Conservation (phyloP, 2,888 invertebrate genomes). For the Dastarcus helophoroides region DNA sequence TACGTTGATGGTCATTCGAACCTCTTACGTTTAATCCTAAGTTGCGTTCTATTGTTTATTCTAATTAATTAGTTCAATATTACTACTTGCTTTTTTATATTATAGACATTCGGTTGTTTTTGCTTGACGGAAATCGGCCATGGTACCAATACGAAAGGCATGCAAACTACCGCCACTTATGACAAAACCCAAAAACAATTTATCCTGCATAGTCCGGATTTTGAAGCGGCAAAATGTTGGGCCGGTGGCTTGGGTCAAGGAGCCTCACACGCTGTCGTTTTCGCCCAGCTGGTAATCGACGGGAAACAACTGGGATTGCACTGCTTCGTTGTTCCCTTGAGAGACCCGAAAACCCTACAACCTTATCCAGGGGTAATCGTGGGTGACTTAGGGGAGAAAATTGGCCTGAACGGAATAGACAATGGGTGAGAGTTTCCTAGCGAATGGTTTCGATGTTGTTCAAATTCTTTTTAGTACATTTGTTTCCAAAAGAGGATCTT, state of each 20-base stretch:
- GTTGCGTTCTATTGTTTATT: too few species aligned
- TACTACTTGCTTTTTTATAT: too few species aligned
- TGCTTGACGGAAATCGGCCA: constrained; percentile 84
- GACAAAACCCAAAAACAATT: constrained; percentile 59
- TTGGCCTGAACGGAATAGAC: constrained; percentile 84
- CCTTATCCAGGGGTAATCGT: constrained; percentile 71
- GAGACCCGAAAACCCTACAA: constrained; percentile 59
- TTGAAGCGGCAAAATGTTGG: constrained; percentile 80
- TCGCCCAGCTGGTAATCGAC: constrained; percentile 76
- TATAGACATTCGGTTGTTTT: constrained; percentile 57
- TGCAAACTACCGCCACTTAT: constrained; percentile 78
- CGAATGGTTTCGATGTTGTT: too few species aligned
- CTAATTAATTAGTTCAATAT: too few species aligned
- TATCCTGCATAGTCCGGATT: constrained; percentile 60
- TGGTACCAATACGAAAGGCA: constrained; percentile 80
- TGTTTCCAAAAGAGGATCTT: background rate
- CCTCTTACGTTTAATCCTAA: too few species aligned
- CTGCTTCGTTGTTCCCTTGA: constrained; percentile 76
- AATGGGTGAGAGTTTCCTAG: constrained; percentile 80
- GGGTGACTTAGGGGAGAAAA: constrained; percentile 88
- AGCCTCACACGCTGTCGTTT: constrained; percentile 80
- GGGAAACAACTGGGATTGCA: constrained; percentile 74
- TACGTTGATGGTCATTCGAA: too few species aligned
- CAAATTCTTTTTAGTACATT: background rate
- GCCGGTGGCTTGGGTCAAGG: constrained; percentile 66